Conservation (phyloP, 92 coral and sea anemone genomes). For the Parazoanthus darwini region DNA sequence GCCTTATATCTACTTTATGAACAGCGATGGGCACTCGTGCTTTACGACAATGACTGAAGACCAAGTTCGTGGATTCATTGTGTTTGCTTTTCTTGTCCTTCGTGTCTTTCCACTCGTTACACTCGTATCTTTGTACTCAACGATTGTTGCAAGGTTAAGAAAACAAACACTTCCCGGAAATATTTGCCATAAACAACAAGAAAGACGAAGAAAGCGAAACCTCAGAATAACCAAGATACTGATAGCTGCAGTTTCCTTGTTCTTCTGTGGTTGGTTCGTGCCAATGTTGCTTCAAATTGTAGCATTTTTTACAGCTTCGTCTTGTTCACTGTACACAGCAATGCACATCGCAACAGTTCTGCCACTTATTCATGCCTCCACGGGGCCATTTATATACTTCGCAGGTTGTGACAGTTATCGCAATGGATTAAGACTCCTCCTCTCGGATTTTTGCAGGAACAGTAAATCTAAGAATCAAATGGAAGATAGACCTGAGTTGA, state of each 20-base stretch:
- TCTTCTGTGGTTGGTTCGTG: constrained; percentile 22
- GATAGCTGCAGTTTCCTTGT: constrained; percentile 11
- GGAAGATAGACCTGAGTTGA: neutral
- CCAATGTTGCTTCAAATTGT: constrained; percentile 23
- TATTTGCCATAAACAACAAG: neutral
- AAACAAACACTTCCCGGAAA: constrained; percentile 1
- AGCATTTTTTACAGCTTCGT: constrained; percentile 4
- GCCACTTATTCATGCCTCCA: constrained; percentile 17
- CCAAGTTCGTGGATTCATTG: neutral
- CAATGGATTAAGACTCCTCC: constrained; percentile 16
- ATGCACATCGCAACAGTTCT: constrained; percentile 14
- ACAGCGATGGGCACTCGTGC: neutral
- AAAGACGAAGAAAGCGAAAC: neutral
- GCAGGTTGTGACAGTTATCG: constrained; percentile 19
- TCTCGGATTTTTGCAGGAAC: neutral
- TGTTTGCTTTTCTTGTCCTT: neutral
- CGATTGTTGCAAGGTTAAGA: neutral
- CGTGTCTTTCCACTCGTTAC: constrained; percentile 2
- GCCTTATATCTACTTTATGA: neutral
- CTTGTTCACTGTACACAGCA: constrained; percentile 16
- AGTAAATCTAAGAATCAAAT: neutral
- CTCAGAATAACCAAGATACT: constrained; percentile 11
- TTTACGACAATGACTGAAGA: constrained; percentile 10
- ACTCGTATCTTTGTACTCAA: neutral
- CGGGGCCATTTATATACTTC: constrained; percentile 19